Percentiles rank a stretch among this genome's conserved stretches.
These are phyloP conservation scores for Rhea pennata DNA, from an alignment of 2,113 vertebrate species.

Conservation along the genomic window DNA sequence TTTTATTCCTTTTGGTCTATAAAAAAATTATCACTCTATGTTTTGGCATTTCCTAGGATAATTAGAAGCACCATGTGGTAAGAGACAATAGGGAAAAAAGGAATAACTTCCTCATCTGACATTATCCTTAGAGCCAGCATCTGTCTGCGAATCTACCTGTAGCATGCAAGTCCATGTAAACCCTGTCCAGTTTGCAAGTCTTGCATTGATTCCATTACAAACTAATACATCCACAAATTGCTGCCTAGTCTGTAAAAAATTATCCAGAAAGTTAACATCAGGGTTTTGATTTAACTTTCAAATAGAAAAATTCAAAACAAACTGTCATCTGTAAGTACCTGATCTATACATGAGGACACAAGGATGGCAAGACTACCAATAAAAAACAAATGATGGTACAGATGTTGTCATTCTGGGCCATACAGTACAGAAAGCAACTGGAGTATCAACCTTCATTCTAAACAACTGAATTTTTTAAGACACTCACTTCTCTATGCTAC, in stretches of 20 bases:
- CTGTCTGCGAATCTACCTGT: not conserved
- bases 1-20: not conserved
- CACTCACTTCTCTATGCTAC: rapidly evolving
- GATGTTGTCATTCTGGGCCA: not conserved
- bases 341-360: not conserved
- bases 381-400: not conserved
- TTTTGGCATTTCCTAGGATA: not conserved
- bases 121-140: not conserved
- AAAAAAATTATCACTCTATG: not conserved
- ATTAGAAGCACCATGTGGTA: not conserved
- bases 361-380: not conserved
- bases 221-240: not conserved
- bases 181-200: not conserved
- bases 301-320: not conserved
- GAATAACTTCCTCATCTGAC: not conserved
- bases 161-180: not conserved
- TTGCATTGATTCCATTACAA: not conserved
- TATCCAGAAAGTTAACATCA: not conserved
- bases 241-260: not conserved
- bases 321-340: not conserved
- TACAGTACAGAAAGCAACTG: not conserved
- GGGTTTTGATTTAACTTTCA: not conserved
- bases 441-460: not conserved
- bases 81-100: not conserved
- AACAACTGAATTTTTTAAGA: not conserved